Evolutionary conservation across 2,113 vertebrate genomes (phyloP).

Genomic region (Colaptes auratus): DNA sequence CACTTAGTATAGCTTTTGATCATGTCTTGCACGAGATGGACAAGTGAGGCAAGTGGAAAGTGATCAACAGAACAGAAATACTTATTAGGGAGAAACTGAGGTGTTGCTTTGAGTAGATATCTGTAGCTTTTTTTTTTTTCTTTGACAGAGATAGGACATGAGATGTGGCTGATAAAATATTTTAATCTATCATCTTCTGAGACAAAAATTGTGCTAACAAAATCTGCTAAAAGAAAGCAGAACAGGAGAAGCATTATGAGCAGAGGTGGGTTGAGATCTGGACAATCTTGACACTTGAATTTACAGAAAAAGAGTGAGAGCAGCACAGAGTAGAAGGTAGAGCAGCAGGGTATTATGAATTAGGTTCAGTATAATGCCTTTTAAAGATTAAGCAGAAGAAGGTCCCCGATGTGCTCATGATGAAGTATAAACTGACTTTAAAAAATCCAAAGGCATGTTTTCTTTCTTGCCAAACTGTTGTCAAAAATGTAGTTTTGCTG

Average conservation of each 20-base stretch:
- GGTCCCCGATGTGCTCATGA: not conserved
- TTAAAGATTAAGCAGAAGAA: not conserved
- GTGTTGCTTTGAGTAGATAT: fast-evolving
- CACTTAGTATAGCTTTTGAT: conserved; percentile 7
- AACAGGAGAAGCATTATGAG: not conserved
- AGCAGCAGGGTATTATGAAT: not conserved
- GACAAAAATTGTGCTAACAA: not conserved
- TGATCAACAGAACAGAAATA: not conserved
- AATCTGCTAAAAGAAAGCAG: not conserved
- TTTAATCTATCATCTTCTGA: not conserved
- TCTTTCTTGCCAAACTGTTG: not conserved
- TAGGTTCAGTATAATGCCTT: not conserved
- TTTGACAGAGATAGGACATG: not conserved
- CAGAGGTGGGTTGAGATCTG: not conserved
- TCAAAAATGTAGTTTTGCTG: not conserved
- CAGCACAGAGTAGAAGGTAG: not conserved
- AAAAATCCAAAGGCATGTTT: not conserved
- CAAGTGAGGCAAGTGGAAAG: not conserved
- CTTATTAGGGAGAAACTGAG: not conserved
- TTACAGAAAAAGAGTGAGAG: not conserved
- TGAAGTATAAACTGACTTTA: not conserved
- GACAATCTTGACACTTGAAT: not conserved
- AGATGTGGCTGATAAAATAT: not conserved
- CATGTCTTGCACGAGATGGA: not conserved
- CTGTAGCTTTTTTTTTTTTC: not conserved